Conservation (phyloP, 2,113 vertebrate genomes). For the Apteryx mantelli region DNA sequence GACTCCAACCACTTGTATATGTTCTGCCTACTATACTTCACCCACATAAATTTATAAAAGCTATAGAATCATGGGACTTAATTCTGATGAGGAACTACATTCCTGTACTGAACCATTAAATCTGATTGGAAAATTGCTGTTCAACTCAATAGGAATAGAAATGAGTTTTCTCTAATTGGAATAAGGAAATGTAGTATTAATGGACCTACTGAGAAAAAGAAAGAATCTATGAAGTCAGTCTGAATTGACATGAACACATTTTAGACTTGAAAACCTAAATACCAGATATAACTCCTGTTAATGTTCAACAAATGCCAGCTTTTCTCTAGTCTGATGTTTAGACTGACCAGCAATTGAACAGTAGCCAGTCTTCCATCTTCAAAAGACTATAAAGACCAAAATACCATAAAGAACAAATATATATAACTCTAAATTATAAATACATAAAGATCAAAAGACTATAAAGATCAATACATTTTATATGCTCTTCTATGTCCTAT, state of each 20-base stretch:
- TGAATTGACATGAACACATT: not conserved
- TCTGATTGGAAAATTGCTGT: slow-evolving; percentile 11
- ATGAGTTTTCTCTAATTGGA: slow-evolving; percentile 14
- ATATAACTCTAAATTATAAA: not conserved
- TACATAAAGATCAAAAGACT: not conserved
- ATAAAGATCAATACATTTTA: not conserved
- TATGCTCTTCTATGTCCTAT: not conserved
- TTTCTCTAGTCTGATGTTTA: not conserved
- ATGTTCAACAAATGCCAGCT: not conserved
- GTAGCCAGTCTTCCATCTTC: not conserved
- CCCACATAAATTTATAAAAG: not conserved
- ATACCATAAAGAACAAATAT: not conserved
- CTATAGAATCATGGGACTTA: not conserved
- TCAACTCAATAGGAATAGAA: slow-evolving; percentile 20
- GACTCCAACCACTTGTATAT: not conserved
- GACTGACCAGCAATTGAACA: not conserved
- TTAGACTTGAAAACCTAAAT: slow-evolving; percentile 6
- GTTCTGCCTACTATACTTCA: not conserved
- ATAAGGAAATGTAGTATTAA: not conserved
- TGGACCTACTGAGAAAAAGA: not conserved
- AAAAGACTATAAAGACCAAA: not conserved
- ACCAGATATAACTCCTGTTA: not conserved
- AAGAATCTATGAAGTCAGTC: not conserved
- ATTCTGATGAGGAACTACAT: not conserved
- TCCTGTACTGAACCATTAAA: slow-evolving; percentile 1